These are phyloP conservation scores for Baccha elongata DNA, from an alignment of 2,888 invertebrate species.

Conservation along the genomic window DNA sequence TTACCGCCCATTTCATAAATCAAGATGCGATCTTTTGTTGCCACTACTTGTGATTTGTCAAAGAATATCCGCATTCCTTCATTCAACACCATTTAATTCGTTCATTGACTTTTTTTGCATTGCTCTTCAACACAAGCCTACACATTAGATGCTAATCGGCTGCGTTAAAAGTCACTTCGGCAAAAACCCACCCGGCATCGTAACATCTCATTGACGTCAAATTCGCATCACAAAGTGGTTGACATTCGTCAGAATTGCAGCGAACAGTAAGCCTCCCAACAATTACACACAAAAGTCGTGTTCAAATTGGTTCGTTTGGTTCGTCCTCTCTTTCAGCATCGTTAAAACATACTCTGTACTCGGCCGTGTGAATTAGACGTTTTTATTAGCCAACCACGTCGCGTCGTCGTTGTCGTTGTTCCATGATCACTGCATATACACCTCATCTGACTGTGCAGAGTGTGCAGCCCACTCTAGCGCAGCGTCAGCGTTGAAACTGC, in stretches of 20 bases:
- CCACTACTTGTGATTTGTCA: conserved; percentile 36
- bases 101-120: conserved; percentile 48
- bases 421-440: conserved; percentile 9
- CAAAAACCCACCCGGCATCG: conserved; percentile 42
- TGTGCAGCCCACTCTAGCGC: conserved; percentile 41
- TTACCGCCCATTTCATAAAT: conserved; percentile 6
- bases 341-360: conserved; percentile 20
- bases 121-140: neutral
- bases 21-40: conserved; percentile 1
- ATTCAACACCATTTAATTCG: conserved; percentile 32
- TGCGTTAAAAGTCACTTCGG: conserved; percentile 52
- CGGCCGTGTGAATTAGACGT: conserved; percentile 65
- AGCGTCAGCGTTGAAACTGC: conserved; percentile 21
- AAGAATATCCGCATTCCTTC: conserved; percentile 53
- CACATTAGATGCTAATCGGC: conserved; percentile 52
- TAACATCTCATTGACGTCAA: conserved; percentile 53
- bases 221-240: conserved; percentile 58
- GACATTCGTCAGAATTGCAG: conserved; percentile 56
- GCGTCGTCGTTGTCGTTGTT: conserved; percentile 5
- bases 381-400: conserved; percentile 59
- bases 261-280: conserved; percentile 33
- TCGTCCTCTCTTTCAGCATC: conserved; percentile 47
- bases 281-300: conserved; percentile 56
- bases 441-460: too few species aligned
- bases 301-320: conserved; percentile 48